These are phyloP conservation scores for Parapsyche elsis DNA, from an alignment of 1,140 invertebrate species.

Conservation along the genomic window DNA sequence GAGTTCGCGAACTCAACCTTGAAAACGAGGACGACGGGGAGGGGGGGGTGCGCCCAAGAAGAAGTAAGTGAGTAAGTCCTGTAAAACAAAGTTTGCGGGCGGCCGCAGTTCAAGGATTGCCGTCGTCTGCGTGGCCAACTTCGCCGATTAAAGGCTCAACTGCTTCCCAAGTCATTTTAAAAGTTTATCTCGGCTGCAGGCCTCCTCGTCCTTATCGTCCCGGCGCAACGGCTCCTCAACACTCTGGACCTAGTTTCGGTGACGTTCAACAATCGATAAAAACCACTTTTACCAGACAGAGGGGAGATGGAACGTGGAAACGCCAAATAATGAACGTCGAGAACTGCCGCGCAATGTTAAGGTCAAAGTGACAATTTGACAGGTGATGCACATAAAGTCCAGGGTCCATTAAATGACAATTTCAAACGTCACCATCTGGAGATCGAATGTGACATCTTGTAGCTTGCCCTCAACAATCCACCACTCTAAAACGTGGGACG, in stretches of 20 bases:
- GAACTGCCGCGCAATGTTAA: too few relatives aligned
- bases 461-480: too few relatives aligned
- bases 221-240: constrained; percentile 61
- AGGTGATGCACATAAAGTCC: too few relatives aligned
- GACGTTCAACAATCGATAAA: constrained; percentile 15
- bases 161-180: constrained; percentile 71
- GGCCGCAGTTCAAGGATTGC: constrained; percentile 70
- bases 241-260: constrained; percentile 63
- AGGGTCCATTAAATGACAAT: too few relatives aligned
- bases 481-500: too few relatives aligned
- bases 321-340: too few relatives aligned
- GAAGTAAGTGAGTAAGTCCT: constrained; percentile 68
- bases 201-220: constrained; percentile 59
- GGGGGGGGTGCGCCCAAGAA: neutral
- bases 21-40: constrained; percentile 59
- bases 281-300: too few relatives aligned
- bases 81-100: constrained; percentile 71
- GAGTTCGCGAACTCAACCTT: constrained; percentile 70
- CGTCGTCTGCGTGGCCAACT: constrained; percentile 69
- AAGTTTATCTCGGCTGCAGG: constrained; percentile 66
- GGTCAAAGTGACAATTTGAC: too few relatives aligned
- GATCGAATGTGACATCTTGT: too few relatives aligned
- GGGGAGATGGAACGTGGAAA: too few relatives aligned
- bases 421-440: too few relatives aligned
- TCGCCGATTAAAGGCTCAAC: constrained; percentile 71